phyloP scores from a whole-genome alignment of 1,140 invertebrate species.

The Polypedilum vanderplanki region DNA sequence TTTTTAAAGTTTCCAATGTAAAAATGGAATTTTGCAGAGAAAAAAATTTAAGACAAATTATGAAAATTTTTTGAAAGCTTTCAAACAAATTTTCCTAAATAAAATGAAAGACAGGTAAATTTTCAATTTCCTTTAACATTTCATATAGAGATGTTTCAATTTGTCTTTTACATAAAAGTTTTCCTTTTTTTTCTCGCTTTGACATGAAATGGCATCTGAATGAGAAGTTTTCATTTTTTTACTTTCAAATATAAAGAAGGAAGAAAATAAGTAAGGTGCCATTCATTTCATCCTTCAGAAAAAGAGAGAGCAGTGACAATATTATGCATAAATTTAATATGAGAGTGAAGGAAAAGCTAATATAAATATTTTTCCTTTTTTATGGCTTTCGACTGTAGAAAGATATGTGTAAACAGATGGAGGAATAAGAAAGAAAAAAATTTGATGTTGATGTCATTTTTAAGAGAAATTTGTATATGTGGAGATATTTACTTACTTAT shows the following conservation, averaged over 20 bases:
- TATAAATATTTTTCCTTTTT: slow-evolving; percentile 28
- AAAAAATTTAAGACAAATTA: not conserved
- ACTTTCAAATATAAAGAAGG: too few relatives aligned
- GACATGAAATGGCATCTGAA: slow-evolving; percentile 2
- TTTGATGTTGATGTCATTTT: slow-evolving; percentile 1
- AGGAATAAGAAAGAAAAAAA: not conserved
- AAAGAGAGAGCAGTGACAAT: slow-evolving; percentile 21
- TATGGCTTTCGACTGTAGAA: not conserved
- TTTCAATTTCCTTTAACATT: not conserved
- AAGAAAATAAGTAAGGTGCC: too few relatives aligned
- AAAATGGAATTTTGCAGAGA: not conserved
- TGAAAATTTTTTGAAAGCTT: not conserved
- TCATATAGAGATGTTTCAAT: not conserved
- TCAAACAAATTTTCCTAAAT: not conserved
- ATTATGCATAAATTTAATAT: slow-evolving; percentile 26
- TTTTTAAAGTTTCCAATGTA: not conserved
- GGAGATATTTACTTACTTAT: too few relatives aligned
- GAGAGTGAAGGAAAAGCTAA: not conserved
- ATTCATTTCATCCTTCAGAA: not conserved
- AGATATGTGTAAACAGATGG: not conserved
- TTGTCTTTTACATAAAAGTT: not conserved
- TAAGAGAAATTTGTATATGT: too few relatives aligned
- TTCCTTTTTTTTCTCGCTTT: not conserved
- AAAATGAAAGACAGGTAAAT: not conserved
- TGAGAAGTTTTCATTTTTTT: not conserved